Percentiles rank a stretch among this genome's conserved stretches.
Conservation (phyloP, 2,888 invertebrate species). For the Macaria liturata region DNA sequence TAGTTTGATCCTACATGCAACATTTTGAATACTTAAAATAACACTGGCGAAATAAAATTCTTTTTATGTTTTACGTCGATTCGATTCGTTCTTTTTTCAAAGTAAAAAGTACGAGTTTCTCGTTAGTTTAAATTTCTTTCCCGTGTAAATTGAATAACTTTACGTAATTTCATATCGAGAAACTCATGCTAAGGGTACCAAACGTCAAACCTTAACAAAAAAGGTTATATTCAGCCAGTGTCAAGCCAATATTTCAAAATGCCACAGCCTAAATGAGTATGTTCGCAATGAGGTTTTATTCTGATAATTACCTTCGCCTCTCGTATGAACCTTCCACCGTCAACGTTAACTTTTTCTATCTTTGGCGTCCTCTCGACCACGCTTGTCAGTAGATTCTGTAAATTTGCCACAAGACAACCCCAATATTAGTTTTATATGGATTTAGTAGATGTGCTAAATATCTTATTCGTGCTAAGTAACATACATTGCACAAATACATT, state of each 20-base stretch:
- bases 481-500: too few relatives aligned
- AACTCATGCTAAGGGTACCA: too few relatives aligned
- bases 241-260: constrained; percentile 41
- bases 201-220: too few relatives aligned
- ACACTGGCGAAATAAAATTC: neutral
- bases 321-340: constrained; percentile 97
- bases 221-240: constrained; percentile 4
- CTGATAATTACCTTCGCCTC: constrained; percentile 96
- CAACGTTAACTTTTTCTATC: constrained; percentile 97
- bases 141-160: too few relatives aligned
- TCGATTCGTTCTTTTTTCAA: neutral
- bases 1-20: neutral
- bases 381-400: constrained; percentile 94
- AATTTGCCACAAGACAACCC: constrained; percentile 31
- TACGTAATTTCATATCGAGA: too few relatives aligned
- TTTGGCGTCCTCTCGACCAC: constrained; percentile 96
- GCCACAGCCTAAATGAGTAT: constrained; percentile 41
- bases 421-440: constrained; percentile 13
- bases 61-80: constrained; percentile 3
- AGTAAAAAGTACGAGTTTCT: too few relatives aligned
- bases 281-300: constrained; percentile 30
- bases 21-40: neutral
- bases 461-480: neutral
- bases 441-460: constrained; percentile 7
- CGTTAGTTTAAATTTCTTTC: too few relatives aligned